These are phyloP conservation scores for Prolemur simus DNA, from an alignment of 2,113 vertebrate species.

Conservation along the genomic window DNA sequence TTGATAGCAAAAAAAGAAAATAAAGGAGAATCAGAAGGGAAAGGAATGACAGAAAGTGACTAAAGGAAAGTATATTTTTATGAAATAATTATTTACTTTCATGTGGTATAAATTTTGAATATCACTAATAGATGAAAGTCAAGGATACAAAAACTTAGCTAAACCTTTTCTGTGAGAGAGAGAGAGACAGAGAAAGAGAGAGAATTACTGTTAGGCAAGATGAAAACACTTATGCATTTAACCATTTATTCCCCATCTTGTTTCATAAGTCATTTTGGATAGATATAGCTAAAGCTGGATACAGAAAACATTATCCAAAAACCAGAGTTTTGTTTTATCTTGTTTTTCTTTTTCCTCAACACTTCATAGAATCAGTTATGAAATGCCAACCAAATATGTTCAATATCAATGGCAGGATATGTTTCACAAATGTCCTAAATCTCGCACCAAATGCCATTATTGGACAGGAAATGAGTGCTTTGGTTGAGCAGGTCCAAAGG, in stretches of 20 bases:
- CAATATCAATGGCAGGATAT: not conserved
- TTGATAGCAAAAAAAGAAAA: not conserved
- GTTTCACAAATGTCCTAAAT: conserved; percentile 2
- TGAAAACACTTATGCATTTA: not conserved
- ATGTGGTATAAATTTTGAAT: not conserved
- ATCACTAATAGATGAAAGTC: not conserved
- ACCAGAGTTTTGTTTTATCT: not conserved
- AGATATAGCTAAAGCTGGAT: not conserved
- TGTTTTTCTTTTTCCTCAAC: not conserved
- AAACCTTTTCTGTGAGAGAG: conserved; percentile 1
- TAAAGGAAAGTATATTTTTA: not conserved
- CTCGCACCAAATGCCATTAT: not conserved
- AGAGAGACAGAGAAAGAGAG: too few species aligned
- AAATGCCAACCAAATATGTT: not conserved
- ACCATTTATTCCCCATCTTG: not conserved
- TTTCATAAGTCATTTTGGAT: not conserved
- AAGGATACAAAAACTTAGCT: not conserved
- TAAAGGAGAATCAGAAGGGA: not conserved
- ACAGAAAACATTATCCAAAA: not conserved
- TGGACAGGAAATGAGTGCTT: conserved; percentile 63
- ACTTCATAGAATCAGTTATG: not conserved
- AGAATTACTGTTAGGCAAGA: not conserved
- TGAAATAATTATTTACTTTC: not conserved
- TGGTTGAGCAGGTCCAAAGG: conserved; percentile 48
- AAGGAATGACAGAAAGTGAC: not conserved